Evolutionary conservation across 92 coral and sea anemone genomes (phyloP), one percentile per base, ranked within the genome.

Genomic region (Bergia sp.): DNA sequence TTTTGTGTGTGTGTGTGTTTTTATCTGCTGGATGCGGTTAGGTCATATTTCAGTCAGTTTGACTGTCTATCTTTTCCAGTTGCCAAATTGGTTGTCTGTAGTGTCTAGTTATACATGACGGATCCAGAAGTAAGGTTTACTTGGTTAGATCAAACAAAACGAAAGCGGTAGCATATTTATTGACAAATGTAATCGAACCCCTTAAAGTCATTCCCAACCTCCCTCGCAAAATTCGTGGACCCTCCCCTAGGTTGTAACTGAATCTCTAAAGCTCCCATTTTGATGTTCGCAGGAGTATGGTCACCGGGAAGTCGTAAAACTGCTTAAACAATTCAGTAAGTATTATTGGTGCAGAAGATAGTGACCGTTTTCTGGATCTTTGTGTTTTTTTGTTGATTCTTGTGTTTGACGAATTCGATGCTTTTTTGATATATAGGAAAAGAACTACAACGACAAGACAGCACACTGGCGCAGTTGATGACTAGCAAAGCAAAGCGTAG

Each of bases 391-490:
- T 69, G 69, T 18, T 16, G n/a, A 21, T 23, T 18, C 69, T 61
- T 61, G 0, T 13, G 15, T 13, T 13, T 18, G 69, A 61, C 69
- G 81, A 41, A 47, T 43, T 61, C 12, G 44, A 16, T 38, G 42
- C 40, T 75, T 20, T 88, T n/a, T 84, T 7, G 73, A 21, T 37
- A 55, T 64, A 71, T 43, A 97, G 99, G 77, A 85, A 95, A 92
- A 43, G 99, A 97, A 72, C 92, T 97, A 8, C 94, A 91, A 7
- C 91, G 94, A 5, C 96, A 94, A 65, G 99, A 97, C 89, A 97
- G 99, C 82, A 95, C 99, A 9, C 88, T 97, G 16, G 93, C 98
- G 64, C 99, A 97, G 45, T 87, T 97, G 47, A 95, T 97, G 99
- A 97, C 88, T 42, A 89, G 96, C 77, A 97, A 97, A 77, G 89